Conservation (phyloP, 1,140 invertebrate genomes). For the Metaphire vulgaris region DNA sequence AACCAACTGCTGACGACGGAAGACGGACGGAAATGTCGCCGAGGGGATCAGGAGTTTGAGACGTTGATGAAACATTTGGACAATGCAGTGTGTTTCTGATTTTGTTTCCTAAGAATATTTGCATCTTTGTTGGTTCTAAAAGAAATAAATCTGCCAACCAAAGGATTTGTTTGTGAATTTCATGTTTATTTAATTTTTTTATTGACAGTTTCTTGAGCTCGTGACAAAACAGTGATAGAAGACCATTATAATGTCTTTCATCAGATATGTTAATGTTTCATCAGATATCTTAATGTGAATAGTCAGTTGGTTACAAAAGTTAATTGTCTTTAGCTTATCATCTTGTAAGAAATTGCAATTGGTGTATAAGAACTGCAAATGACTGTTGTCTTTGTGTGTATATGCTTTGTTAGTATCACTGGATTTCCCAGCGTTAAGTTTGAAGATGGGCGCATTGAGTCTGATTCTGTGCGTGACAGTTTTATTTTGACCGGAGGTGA, state of each 20-base stretch:
- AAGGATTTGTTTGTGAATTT: background rate
- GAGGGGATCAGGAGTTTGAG: slow-evolving; percentile 95
- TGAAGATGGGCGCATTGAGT: too few species aligned
- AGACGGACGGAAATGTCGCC: slow-evolving; percentile 67
- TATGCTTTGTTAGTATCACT: too few species aligned
- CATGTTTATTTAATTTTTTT: background rate
- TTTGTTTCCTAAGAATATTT: slow-evolving; percentile 1
- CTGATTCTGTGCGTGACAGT: too few species aligned
- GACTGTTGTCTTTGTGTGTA: too few species aligned
- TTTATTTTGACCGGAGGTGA: too few species aligned
- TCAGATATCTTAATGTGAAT: background rate
- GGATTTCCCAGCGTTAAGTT: too few species aligned
- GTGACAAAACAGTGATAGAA: background rate
- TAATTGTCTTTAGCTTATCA: too few species aligned
- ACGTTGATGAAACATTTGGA: slow-evolving; percentile 96
- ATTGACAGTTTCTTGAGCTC: background rate
- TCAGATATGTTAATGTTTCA: background rate
- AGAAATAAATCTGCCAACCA: background rate
- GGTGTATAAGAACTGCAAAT: too few species aligned
- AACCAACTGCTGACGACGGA: slow-evolving; percentile 33
- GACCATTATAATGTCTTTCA: background rate
- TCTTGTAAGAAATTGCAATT: too few species aligned
- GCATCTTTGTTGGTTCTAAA: background rate
- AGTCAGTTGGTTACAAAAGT: too few species aligned
- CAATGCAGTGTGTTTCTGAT: slow-evolving; percentile 69